phyloP scores from a whole-genome alignment of 2,888 invertebrate species.

The Julus scandinavius region DNA sequence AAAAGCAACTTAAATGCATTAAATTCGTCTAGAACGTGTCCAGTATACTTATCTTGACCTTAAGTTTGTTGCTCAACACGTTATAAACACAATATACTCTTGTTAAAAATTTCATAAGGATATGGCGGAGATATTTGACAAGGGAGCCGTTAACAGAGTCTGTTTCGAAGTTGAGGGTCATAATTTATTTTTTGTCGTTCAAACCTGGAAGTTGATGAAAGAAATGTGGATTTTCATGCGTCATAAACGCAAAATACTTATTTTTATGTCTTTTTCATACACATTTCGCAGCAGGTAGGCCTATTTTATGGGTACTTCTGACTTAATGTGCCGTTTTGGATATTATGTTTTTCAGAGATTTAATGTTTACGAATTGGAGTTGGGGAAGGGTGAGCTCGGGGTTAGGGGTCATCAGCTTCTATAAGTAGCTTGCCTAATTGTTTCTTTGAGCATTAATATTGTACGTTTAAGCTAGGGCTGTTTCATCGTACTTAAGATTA shows the following conservation, averaged over 20 bases:
- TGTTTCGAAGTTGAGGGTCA: background rate
- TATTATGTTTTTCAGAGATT: background rate
- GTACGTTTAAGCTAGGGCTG: background rate
- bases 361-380: background rate
- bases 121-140: background rate
- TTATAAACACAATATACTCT: too few relatives aligned
- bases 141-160: background rate
- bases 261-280: conserved; percentile 11
- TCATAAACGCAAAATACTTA: conserved; percentile 14
- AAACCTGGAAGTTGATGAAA: background rate
- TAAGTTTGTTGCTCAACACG: too few relatives aligned
- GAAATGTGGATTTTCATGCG: background rate
- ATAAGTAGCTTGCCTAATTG: conserved; percentile 14
- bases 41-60: too few relatives aligned
- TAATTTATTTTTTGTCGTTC: background rate
- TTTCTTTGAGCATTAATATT: conserved; percentile 32
- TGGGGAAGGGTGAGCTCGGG: background rate
- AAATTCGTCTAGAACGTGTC: too few relatives aligned
- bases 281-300: conserved; percentile 7
- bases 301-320: background rate
- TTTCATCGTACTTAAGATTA: background rate
- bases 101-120: background rate
- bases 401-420: background rate
- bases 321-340: background rate
- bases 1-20: too few relatives aligned